Evolutionary conservation across 2,797 vertebrate species (phyloP).

Genomic region (Leptatherina wallacei): DNA sequence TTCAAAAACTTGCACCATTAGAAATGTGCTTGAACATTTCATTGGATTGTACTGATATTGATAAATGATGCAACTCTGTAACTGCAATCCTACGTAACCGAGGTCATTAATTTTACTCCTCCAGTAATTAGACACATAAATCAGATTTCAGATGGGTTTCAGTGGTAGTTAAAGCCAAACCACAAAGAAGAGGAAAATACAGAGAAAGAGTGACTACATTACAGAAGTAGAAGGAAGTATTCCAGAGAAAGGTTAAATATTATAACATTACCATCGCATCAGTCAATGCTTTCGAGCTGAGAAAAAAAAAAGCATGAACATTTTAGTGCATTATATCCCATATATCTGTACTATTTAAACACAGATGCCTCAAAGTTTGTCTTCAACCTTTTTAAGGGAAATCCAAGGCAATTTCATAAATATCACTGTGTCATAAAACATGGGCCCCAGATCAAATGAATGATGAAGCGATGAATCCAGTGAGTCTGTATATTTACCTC

Average conservation of each 20-base stretch:
- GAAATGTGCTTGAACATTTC: constrained; percentile 11
- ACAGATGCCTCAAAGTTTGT: constrained; percentile 38
- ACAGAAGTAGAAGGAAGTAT: constrained; percentile 42
- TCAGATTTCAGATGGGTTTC: constrained; percentile 31
- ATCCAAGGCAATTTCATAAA: constrained; percentile 47
- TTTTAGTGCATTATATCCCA: constrained; percentile 46
- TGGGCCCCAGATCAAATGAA: constrained; percentile 62
- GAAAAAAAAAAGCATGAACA: constrained; percentile 63
- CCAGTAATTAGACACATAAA: constrained; percentile 18
- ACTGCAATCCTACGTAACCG: constrained; percentile 8
- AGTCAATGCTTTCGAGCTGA: constrained; percentile 78
- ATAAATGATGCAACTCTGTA: constrained; percentile 6
- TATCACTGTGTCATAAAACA: constrained; percentile 62
- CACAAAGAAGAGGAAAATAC: constrained; percentile 41
- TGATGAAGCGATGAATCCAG: constrained; percentile 60
- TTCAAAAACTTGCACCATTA: constrained; percentile 6
- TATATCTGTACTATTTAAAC: constrained; percentile 18
- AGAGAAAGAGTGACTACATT: constrained; percentile 37
- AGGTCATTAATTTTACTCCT: constrained; percentile 30
- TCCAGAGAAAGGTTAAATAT: constrained; percentile 56
- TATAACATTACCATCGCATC: constrained; percentile 76
- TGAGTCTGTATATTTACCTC: constrained; percentile 88
- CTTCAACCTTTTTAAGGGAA: constrained; percentile 41
- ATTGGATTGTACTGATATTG: constrained; percentile 8
- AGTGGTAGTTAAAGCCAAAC: constrained; percentile 37